Evolutionary conservation across 2,888 invertebrate species (phyloP).

Genomic region (Entomobrya proxima): DNA sequence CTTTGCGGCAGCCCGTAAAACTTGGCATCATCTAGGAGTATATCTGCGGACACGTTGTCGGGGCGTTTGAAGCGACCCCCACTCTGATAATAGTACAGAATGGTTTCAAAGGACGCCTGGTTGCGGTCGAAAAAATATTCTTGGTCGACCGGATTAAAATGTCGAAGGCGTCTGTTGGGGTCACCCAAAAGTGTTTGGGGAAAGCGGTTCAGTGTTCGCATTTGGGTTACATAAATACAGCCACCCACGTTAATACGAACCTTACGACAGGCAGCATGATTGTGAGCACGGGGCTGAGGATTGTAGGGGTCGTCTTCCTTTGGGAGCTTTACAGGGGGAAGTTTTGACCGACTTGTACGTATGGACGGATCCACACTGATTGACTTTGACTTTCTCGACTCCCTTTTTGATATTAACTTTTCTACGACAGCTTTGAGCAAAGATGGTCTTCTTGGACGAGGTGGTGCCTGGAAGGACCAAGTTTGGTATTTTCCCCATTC

Average conservation of each 20-base stretch:
- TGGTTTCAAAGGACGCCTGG: conserved; percentile 64
- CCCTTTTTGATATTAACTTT: neutral
- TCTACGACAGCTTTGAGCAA: neutral
- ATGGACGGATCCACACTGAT: too few relatives aligned
- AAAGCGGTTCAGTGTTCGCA: conserved; percentile 56
- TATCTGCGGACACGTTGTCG: conserved; percentile 40
- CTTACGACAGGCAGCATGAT: conserved; percentile 48
- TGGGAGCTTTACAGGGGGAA: too few relatives aligned
- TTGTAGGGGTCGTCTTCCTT: neutral
- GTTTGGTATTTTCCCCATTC: conserved; percentile 31
- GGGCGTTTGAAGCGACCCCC: conserved; percentile 60
- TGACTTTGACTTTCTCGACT: neutral
- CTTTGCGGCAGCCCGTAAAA: conserved; percentile 55
- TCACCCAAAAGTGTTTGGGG: conserved; percentile 66
- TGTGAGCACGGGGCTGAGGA: conserved; percentile 52
- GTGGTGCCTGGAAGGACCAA: neutral
- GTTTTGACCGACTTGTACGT: too few relatives aligned
- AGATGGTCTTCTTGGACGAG: neutral
- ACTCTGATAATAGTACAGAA: conserved; percentile 72
- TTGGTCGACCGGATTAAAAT: conserved; percentile 55
- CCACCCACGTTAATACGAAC: conserved; percentile 66
- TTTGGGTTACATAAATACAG: conserved; percentile 54
- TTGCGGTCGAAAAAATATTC: conserved; percentile 72
- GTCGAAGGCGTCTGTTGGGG: conserved; percentile 27
- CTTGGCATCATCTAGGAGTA: conserved; percentile 63